phyloP scores from a whole-genome alignment of 2,888 invertebrate genomes.

The Chloromyia formosa region DNA sequence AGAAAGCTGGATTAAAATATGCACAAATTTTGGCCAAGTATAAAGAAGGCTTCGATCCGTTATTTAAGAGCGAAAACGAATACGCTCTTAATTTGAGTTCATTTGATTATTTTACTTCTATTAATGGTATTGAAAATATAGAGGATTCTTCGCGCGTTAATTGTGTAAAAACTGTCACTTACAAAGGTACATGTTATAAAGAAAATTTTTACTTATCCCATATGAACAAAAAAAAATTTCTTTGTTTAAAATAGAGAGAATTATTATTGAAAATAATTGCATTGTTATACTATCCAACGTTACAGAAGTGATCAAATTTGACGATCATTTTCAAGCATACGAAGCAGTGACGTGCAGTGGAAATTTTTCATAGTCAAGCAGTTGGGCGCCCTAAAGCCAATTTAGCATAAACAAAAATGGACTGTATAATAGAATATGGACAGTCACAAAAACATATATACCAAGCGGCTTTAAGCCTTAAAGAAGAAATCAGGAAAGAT shows the following conservation, averaged over 20 bases:
- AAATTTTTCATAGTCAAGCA: no score
- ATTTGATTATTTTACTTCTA: no score
- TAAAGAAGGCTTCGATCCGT: background rate
- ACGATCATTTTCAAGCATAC: background rate
- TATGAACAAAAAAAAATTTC: background rate
- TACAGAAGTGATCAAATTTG: background rate
- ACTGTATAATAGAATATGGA: no score
- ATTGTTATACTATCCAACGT: background rate
- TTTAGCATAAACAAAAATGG: no score
- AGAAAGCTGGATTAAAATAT: constrained; percentile 43
- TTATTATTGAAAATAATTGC: background rate
- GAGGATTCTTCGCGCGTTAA: background rate
- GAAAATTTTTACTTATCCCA: background rate
- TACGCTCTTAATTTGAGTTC: background rate
- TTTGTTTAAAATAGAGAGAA: background rate
- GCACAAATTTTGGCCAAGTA: background rate
- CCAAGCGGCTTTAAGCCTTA: no score
- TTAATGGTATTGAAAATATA: background rate
- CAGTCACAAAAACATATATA: no score
- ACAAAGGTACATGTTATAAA: background rate
- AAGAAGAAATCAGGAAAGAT: no score
- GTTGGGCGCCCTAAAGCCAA: no score
- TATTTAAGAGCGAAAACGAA: background rate
- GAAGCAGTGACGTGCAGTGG: background rate
- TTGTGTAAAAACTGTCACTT: background rate